A percentile compares a stretch with the other conserved stretches of the same genome.
phyloP scores from a whole-genome alignment of 2,797 vertebrate genomes.

The Setipinna tenuifilis region DNA sequence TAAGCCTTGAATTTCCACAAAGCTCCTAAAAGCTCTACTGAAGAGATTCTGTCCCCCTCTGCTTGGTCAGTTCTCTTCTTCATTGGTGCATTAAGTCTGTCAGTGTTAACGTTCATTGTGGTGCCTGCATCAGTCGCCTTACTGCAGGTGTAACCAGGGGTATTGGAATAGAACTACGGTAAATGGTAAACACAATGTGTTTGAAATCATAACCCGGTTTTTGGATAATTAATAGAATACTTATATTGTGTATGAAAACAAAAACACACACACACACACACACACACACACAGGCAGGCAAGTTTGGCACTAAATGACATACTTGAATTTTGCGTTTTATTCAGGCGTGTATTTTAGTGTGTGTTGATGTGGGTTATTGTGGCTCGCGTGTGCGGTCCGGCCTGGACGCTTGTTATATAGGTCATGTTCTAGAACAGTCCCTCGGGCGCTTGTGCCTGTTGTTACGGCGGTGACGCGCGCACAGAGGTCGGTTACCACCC shows the following conservation, averaged over 20 bases:
- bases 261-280: background rate
- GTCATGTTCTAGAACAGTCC: slow-evolving; percentile 25
- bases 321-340: background rate
- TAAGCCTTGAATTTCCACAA: background rate
- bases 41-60: background rate
- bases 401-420: slow-evolving; percentile 22
- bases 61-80: background rate
- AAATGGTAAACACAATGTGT: background rate
- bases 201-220: background rate
- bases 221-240: too few relatives aligned
- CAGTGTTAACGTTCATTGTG: background rate
- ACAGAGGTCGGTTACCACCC: slow-evolving; percentile 10
- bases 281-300: too few relatives aligned
- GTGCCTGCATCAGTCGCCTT: background rate
- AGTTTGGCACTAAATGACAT: background rate
- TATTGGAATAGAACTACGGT: background rate
- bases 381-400: background rate
- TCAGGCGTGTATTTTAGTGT: background rate
- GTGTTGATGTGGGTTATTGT: slow-evolving; percentile 18
- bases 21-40: background rate
- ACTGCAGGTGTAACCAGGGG: background rate
- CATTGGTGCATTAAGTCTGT: background rate
- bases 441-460: slow-evolving; percentile 20
- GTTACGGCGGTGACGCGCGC: background rate
- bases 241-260: background rate